These are phyloP conservation scores for Limnephilus rhombicus DNA, from an alignment of 2,888 invertebrate species.

Conservation along the genomic window DNA sequence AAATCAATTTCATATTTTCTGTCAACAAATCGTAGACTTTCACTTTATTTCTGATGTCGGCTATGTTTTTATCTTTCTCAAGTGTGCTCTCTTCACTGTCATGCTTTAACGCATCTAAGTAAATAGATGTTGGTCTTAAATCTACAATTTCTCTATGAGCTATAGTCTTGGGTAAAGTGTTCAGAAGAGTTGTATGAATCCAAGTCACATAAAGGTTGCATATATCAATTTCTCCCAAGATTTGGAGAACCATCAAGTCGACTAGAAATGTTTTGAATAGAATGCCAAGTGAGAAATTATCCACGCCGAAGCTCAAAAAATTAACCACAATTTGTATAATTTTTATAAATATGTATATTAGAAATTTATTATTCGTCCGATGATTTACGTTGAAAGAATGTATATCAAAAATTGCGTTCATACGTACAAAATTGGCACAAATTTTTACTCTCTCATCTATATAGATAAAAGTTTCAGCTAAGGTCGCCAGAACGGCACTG, in stretches of 20 bases:
- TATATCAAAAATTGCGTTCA: background rate
- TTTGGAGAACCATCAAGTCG: background rate
- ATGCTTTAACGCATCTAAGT: background rate
- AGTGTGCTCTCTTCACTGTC: too few relatives aligned
- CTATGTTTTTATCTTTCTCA: background rate
- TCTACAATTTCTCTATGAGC: background rate
- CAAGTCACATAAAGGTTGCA: background rate
- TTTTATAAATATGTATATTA: background rate
- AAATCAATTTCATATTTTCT: conserved; percentile 29
- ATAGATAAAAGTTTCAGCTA: background rate
- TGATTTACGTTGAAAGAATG: background rate
- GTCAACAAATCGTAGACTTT: background rate
- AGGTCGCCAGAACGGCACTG: background rate
- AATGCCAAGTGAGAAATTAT: background rate
- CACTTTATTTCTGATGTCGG: background rate
- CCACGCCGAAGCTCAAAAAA: background rate
- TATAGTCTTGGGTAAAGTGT: background rate
- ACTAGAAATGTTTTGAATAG: background rate
- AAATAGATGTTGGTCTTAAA: background rate
- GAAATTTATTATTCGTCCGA: background rate
- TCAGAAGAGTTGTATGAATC: background rate
- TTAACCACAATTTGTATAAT: background rate
- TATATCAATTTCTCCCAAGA: background rate
- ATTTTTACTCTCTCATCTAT: background rate
- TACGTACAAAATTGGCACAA: background rate